Conservation (phyloP, 2,888 invertebrate genomes). For the Heliconius ismenius region DNA sequence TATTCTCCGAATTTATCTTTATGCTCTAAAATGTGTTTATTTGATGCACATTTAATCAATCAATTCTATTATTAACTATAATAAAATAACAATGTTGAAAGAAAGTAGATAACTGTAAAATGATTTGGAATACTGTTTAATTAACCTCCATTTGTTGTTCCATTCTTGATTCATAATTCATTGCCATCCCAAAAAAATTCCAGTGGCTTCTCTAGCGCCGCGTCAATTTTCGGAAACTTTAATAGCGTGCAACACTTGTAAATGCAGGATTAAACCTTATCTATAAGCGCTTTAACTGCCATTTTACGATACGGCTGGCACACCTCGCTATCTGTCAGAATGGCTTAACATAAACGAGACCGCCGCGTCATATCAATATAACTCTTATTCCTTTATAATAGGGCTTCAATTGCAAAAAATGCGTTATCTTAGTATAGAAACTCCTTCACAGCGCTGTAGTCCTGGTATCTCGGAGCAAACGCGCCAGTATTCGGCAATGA, state of each 20-base stretch:
- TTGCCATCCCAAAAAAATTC: slow-evolving; percentile 54
- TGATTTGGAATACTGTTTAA: slow-evolving; percentile 24
- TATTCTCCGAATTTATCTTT: not conserved
- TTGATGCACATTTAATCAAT: not conserved
- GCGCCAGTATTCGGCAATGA: slow-evolving; percentile 80
- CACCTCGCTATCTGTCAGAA: slow-evolving; percentile 68
- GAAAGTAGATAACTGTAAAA: slow-evolving; percentile 1
- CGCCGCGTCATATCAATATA: slow-evolving; percentile 45
- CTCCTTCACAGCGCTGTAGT: slow-evolving; percentile 77
- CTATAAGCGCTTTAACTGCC: slow-evolving; percentile 44
- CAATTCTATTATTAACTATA: not conserved
- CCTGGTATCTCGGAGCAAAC: slow-evolving; percentile 79
- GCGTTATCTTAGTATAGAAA: slow-evolving; percentile 49
- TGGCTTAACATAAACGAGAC: slow-evolving; percentile 60
- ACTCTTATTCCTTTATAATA: slow-evolving; percentile 43
- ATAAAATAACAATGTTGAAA: not conserved
- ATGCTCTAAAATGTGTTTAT: too few species aligned
- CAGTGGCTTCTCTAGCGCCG: slow-evolving; percentile 60
- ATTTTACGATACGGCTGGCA: slow-evolving; percentile 50
- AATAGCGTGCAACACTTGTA: slow-evolving; percentile 54
- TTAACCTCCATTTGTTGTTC: slow-evolving; percentile 35
- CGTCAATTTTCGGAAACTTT: slow-evolving; percentile 75
- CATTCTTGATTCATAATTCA: slow-evolving; percentile 44
- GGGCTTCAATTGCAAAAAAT: slow-evolving; percentile 51
- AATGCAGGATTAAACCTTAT: slow-evolving; percentile 47